These are phyloP conservation scores for Plutomurus gul DNA, from an alignment of 1,140 invertebrate species.

Conservation along the genomic window DNA sequence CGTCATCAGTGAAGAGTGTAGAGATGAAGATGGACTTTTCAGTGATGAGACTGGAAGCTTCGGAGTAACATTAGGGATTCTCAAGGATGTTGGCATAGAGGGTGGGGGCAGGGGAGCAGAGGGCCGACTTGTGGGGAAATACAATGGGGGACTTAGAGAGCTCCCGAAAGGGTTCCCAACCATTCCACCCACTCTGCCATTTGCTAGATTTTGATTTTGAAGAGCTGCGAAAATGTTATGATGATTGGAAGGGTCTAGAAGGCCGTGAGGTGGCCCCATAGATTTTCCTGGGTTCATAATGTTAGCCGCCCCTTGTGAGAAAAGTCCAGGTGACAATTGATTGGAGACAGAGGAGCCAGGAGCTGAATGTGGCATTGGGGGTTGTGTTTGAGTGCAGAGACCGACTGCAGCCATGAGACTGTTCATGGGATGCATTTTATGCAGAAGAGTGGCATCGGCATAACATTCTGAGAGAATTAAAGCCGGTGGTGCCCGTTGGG, in stretches of 20 bases:
- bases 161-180: conserved; percentile 22
- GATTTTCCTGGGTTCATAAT: not conserved
- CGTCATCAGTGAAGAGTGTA: not conserved
- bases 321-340: conserved; percentile 4
- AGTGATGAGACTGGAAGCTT: not conserved
- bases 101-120: not conserved
- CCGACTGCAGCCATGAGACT: conserved; percentile 40
- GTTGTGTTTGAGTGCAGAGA: not conserved
- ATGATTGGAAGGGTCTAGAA: not conserved
- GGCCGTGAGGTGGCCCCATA: conserved; percentile 6
- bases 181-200: not conserved
- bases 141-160: conserved; percentile 39
- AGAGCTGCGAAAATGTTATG: not conserved
- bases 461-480: conserved; percentile 46
- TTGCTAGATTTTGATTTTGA: not conserved
- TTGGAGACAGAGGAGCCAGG: not conserved
- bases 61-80: conserved; percentile 37
- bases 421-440: conserved; percentile 49
- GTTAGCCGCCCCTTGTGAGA: not conserved
- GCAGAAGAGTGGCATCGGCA: conserved; percentile 42
- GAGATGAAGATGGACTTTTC: not conserved
- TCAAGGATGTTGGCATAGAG: conserved; percentile 8
- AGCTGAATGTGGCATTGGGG: conserved; percentile 3
- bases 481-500: conserved; percentile 11
- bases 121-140: not conserved